Evolutionary conservation across 2,888 invertebrate species (phyloP).

Genomic region (Brenthis daphne): DNA sequence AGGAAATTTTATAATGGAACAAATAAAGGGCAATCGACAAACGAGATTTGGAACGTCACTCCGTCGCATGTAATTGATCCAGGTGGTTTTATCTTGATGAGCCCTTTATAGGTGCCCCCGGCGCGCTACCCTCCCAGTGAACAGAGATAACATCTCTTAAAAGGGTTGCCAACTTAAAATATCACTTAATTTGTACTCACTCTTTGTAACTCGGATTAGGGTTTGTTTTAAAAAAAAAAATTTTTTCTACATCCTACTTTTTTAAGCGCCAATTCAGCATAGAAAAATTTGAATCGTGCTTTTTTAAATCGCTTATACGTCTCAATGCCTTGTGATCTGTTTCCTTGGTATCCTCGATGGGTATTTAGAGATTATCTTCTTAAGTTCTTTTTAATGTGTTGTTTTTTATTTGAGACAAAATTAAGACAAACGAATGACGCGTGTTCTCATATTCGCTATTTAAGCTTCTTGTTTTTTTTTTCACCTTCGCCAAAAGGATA

Average conservation of each 20-base stretch:
- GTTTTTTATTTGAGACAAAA: constrained; percentile 63
- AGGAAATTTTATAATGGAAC: constrained; percentile 48
- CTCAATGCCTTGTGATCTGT: constrained; percentile 63
- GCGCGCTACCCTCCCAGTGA: constrained; percentile 74
- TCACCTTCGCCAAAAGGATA: constrained; percentile 53
- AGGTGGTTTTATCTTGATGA: constrained; percentile 79
- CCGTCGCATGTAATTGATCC: constrained; percentile 79
- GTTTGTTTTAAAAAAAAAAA: constrained; percentile 56
- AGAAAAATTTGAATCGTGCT: constrained; percentile 60
- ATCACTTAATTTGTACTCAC: constrained; percentile 81
- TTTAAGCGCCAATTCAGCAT: constrained; percentile 57
- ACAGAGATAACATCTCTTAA: constrained; percentile 77
- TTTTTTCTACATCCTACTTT: constrained; percentile 54
- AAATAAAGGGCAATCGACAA: constrained; percentile 62
- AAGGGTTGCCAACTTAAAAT: constrained; percentile 81
- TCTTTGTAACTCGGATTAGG: constrained; percentile 75
- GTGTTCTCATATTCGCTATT: constrained; percentile 64
- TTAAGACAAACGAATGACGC: constrained; percentile 69
- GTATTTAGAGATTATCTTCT: constrained; percentile 61
- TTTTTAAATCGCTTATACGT: constrained; percentile 60
- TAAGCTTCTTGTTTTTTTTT: constrained; percentile 51
- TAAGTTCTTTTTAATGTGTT: constrained; percentile 61
- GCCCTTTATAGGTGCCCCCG: constrained; percentile 74
- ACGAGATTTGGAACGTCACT: constrained; percentile 73
- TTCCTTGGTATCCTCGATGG: constrained; percentile 61